Evolutionary conservation across 2,797 vertebrate species (phyloP), one percentile per base, ranked within the genome.

Genomic region (Notoglanidium macrostoma): DNA sequence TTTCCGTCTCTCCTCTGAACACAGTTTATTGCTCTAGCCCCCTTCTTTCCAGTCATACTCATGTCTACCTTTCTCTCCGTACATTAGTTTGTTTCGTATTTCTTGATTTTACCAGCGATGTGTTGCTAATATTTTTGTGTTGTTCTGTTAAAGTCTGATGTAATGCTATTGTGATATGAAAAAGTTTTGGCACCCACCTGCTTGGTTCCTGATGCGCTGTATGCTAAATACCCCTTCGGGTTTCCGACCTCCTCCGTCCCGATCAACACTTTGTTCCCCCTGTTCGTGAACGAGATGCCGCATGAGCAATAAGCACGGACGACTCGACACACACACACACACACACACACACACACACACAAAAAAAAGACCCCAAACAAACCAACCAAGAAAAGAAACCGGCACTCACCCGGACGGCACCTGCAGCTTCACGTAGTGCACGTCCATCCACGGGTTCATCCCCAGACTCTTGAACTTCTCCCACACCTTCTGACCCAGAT

Each of bases 351-450:
- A 40, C 0, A 11, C 35, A n/a, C 21, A 12, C 9, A 8, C 19
- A n/a, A 40, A 35, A 35, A 35, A 35, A 35, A 35, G 0, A 1
- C 1, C 12, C 35, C 35, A 40, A 40, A 40, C 35, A 40, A 40
- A 40, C 35, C 2, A 40, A 40, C 35, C 35, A 40, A 40, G 3
- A 40, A 40, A 40, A 23, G 49, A 32, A 44, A 11, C 32, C 1
- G 5, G 9, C 5, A 72, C 59, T 73, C 17, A 96, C 96, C 92
- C 91, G 92, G 94, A 88, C 79, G 92, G 94, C 9, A 72, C 92
- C 90, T 96, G 98, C 91, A 99, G 93, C 89, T 95, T 96, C 79
- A 98, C 93, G 1, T 95, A 95, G 92, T 99, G 98, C 83, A 94
- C 90, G 86, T 97, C 96, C 0, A 87, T 93, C 98, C 98, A 98